These are phyloP conservation scores for Caranx ignobilis DNA, from an alignment of 2,113 vertebrate genomes.

Conservation along the genomic window DNA sequence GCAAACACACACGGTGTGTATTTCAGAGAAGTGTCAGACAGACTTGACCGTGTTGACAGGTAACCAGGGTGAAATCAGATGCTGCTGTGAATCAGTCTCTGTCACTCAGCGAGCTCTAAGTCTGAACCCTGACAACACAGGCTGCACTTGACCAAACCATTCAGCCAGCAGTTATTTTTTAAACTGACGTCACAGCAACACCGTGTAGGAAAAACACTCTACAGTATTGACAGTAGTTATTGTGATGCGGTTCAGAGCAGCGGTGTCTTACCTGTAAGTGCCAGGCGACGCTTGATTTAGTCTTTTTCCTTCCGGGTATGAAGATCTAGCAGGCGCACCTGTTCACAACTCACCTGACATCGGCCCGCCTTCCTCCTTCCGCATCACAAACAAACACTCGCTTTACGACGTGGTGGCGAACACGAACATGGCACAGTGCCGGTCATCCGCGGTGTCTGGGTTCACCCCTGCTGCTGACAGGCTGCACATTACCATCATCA, in stretches of 20 bases:
- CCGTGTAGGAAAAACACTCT: not conserved
- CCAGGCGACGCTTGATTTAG: not conserved
- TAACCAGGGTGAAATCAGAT: not conserved
- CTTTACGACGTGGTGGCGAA: too few species aligned
- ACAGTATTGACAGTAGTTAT: not conserved
- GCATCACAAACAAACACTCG: too few species aligned
- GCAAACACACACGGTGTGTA: too few species aligned
- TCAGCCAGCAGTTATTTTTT: not conserved
- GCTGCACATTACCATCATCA: too few species aligned
- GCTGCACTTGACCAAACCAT: not conserved
- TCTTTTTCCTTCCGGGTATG: constrained; percentile 32
- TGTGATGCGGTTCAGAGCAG: not conserved
- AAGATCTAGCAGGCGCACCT: constrained; percentile 3
- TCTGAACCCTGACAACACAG: not conserved
- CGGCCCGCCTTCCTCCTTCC: not conserved
- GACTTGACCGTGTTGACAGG: not conserved
- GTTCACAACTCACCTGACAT: not conserved
- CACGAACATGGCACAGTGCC: too few species aligned
- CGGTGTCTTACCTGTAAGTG: not conserved
- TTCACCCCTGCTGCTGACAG: too few species aligned
- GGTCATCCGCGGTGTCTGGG: too few species aligned
- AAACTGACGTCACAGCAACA: too few species aligned
- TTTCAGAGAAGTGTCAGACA: too few species aligned
- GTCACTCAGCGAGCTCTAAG: not conserved
- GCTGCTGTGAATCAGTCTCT: not conserved